Evolutionary conservation across 2,113 vertebrate genomes (phyloP).

Genomic region (Cacatua alba): DNA sequence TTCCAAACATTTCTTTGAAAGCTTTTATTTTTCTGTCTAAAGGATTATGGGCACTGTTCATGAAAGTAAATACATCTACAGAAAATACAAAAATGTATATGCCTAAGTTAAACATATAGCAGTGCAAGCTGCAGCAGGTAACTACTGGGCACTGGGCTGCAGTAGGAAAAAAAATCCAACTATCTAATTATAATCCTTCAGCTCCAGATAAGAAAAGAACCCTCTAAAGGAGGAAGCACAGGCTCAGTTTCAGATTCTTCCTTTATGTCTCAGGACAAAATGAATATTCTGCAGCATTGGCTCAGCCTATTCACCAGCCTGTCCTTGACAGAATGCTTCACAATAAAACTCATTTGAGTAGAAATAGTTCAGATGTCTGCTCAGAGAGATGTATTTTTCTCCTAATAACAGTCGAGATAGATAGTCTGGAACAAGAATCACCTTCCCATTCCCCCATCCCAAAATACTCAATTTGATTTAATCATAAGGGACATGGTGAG

Average conservation of each 20-base stretch:
- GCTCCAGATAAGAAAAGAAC: neutral
- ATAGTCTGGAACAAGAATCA: neutral
- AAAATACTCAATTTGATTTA: constrained; percentile 41
- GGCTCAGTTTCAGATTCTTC: neutral
- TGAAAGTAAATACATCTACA: neutral
- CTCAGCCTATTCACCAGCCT: constrained; percentile 1
- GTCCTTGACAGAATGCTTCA: constrained; percentile 5
- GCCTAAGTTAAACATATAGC: neutral
- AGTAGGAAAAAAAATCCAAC: neutral
- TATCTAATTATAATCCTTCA: neutral
- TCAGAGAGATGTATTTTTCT: constrained; percentile 41
- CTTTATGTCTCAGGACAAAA: neutral
- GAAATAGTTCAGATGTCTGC: constrained; percentile 16
- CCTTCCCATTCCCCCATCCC: neutral
- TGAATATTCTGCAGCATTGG: neutral
- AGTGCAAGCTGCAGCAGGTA: constrained; percentile 10
- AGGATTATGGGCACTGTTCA: constrained; percentile 60
- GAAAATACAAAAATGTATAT: neutral
- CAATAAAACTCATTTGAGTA: neutral
- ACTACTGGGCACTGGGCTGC: constrained; percentile 50
- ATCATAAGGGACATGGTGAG: constrained; percentile 12
- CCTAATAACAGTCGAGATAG: constrained; percentile 29
- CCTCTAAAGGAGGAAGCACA: neutral
- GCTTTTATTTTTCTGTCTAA: constrained; percentile 50
- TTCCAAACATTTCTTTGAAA: constrained; percentile 59